Evolutionary conservation across 1,140 invertebrate species (phyloP), one percentile per base, ranked within the genome.

Genomic region (Drosophila eugracilis): DNA sequence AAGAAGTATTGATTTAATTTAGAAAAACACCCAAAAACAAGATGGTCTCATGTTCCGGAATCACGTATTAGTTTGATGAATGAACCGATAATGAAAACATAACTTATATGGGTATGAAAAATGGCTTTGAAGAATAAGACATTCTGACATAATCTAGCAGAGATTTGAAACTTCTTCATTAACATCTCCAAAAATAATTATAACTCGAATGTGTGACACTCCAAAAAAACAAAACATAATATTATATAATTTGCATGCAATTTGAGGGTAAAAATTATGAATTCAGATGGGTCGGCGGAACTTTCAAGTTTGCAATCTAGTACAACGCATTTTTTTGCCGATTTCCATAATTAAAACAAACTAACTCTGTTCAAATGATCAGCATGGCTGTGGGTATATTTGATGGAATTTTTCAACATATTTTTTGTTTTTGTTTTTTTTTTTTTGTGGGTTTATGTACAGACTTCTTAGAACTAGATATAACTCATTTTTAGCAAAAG

Each of bases 401-500:
- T 42, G 30, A 44, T 72, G 45, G 30, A 26, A 24, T 22, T 69
- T 50, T 41, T 24, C 19, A 42, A 17, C 1, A 4, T 30, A 32
- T 48, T 60, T 42, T 49, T 63, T 42, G 36, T 7, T 14, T 36
- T n/a, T 41, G 30, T 41, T 24, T 66, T 32, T 28, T 44, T 21
- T 42, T 50, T 50, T 50, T 42, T 28, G 21, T 39, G 36, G 41
- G 48, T 28, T 71, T 75, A 75, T 75, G 49, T 75, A 75, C 71
- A 75, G 52, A 36, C 59, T 65, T 70, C 6, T 45, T 39, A 52
- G n/a, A 74, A 73, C 48, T 74, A 74, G 57, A 39, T 54, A 54
- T 53, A 54, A 57, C 71, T 55, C 71, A 55, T 48, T 30, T 50
- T 75, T 37, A 74, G 70, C 70, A 44, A 45, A 26, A 53, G 67